A percentile compares a stretch with the other conserved stretches of the same genome.
phyloP scores from a whole-genome alignment of 2,113 vertebrate species.

The Chlorodrepanis virens region DNA sequence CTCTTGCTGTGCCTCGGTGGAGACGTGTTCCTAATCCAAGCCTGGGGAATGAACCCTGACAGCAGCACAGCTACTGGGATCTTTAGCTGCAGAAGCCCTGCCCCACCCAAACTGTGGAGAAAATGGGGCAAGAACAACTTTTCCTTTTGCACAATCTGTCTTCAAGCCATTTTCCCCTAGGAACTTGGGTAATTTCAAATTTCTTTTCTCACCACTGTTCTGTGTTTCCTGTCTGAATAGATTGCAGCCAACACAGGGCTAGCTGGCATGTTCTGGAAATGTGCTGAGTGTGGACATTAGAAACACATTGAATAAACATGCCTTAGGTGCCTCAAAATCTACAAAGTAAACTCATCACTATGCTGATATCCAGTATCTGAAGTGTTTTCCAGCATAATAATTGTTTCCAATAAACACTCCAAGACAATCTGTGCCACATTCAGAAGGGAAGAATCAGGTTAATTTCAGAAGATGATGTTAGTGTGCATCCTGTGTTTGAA shows the following conservation, averaged over 20 bases:
- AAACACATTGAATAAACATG: background rate
- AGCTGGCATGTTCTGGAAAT: background rate
- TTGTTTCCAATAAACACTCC: background rate
- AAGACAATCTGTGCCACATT: background rate
- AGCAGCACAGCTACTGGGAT: background rate
- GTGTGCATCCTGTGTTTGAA: background rate
- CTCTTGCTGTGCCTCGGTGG: background rate
- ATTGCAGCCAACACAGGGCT: background rate
- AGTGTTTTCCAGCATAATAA: background rate
- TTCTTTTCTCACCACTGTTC: background rate
- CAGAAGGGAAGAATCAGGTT: background rate
- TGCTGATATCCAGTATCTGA: background rate
- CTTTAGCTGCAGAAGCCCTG: background rate
- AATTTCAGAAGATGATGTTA: background rate
- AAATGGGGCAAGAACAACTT: background rate
- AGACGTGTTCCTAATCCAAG: accelerated
- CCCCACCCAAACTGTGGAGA: background rate
- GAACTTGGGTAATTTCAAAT: background rate
- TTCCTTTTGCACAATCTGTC: background rate
- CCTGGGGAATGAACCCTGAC: background rate
- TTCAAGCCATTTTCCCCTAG: background rate
- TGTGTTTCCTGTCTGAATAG: background rate
- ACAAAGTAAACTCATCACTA: background rate
- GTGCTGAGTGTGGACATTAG: background rate
- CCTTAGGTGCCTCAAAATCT: background rate